A percentile compares a stretch with the other conserved stretches of the same genome.
These are phyloP conservation scores for Actias luna DNA, from an alignment of 2,888 invertebrate species.

Conservation along the genomic window DNA sequence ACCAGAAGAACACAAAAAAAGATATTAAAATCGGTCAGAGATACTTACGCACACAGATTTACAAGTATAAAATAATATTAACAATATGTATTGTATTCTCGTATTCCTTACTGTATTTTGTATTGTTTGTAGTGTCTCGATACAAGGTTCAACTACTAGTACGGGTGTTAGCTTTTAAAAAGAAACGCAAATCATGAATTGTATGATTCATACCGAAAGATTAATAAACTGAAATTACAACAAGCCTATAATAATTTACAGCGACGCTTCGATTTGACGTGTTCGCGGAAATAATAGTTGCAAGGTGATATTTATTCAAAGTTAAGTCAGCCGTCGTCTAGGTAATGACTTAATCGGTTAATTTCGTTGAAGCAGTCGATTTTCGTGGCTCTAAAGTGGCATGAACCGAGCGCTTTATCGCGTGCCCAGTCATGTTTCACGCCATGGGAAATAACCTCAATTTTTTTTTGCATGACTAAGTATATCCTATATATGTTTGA, in stretches of 20 bases:
- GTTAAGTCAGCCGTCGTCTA: constrained; percentile 54
- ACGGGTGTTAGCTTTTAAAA: too few relatives aligned
- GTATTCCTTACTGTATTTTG: too few relatives aligned
- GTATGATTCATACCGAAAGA: too few relatives aligned
- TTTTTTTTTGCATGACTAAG: constrained; percentile 47
- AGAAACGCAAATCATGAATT: too few relatives aligned
- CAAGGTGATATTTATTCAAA: constrained; percentile 50
- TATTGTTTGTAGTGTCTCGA: too few relatives aligned
- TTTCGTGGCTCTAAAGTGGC: constrained; percentile 54
- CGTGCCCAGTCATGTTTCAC: constrained; percentile 57
- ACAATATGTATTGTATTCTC: too few relatives aligned
- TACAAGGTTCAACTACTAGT: too few relatives aligned
- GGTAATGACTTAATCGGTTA: constrained; percentile 76
- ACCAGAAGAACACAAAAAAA: too few relatives aligned
- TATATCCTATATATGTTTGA: constrained; percentile 35
- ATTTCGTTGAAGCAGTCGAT: constrained; percentile 64
- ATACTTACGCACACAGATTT: too few relatives aligned
- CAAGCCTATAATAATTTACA: not conserved
- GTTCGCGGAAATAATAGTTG: constrained; percentile 16
- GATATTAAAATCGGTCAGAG: too few relatives aligned
- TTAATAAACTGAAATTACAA: not conserved
- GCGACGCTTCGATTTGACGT: not conserved
- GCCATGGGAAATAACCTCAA: constrained; percentile 45
- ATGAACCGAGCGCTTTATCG: constrained; percentile 61
- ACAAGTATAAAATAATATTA: too few relatives aligned